Conservation (phyloP, 1,140 invertebrate species). For the Eurosta solidaginis region DNA sequence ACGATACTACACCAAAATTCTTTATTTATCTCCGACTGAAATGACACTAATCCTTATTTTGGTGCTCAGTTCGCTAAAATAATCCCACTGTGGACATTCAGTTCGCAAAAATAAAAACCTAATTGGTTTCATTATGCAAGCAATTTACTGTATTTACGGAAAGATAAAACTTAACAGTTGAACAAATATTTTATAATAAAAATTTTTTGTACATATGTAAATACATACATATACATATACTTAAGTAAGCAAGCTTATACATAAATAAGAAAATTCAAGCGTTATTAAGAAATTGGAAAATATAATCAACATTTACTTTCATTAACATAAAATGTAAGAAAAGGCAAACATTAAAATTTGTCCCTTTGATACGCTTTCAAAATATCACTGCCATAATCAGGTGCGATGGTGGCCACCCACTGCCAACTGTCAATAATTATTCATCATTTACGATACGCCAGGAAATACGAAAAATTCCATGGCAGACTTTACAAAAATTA, state of each 20-base stretch:
- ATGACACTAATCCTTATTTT: too few species aligned
- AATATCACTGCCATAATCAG: not conserved
- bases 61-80: too few species aligned
- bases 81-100: too few species aligned
- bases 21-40: too few species aligned
- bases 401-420: not conserved
- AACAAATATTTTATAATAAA: too few species aligned
- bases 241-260: not conserved
- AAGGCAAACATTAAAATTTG: not conserved
- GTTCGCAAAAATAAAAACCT: too few species aligned
- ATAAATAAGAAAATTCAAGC: not conserved
- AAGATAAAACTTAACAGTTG: too few species aligned
- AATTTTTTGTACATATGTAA: too few species aligned
- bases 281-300: not conserved
- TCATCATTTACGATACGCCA: not conserved
- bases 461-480: not conserved
- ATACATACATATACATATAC: not conserved
- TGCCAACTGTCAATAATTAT: not conserved
- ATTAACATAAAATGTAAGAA: not conserved
- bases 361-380: slow-evolving; percentile 10
- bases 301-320: not conserved
- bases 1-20: too few species aligned
- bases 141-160: too few species aligned
- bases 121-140: too few species aligned
- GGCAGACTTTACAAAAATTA: not conserved